These are phyloP conservation scores for Heliothis subflexa DNA, from an alignment of 1,140 invertebrate species.

Conservation along the genomic window DNA sequence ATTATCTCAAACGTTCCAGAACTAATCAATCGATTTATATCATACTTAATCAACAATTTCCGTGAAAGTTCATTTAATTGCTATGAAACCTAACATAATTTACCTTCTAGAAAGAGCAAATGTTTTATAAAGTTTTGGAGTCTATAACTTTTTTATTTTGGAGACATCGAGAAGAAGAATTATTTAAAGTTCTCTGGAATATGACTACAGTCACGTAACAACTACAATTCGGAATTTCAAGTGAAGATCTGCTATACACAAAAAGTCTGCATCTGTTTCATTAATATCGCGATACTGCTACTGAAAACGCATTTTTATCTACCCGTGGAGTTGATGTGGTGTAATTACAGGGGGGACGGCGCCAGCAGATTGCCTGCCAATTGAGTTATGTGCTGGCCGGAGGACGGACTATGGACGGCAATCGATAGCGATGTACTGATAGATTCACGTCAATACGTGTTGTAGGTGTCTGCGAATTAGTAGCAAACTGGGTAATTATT, in stretches of 20 bases:
- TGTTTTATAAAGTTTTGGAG: too few relatives aligned
- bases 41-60: neutral
- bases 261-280: neutral
- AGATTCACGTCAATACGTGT: conserved; percentile 7
- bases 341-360: conserved; percentile 60
- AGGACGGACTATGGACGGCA: neutral
- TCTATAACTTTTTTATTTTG: too few relatives aligned
- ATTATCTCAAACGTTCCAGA: too few relatives aligned
- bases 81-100: neutral
- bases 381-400: conserved; percentile 61
- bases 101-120: neutral
- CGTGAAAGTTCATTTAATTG: neutral
- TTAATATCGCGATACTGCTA: neutral
- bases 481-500: too few relatives aligned
- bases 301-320: conserved; percentile 36
- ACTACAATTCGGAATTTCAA: neutral
- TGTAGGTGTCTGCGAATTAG: neutral
- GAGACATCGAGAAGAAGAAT: too few relatives aligned
- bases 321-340: conserved; percentile 11
- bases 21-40: too few relatives aligned
- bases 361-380: conserved; percentile 69
- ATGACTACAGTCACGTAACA: too few relatives aligned
- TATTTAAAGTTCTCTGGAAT: too few relatives aligned
- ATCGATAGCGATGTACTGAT: conserved; percentile 25
- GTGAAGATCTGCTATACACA: neutral